Percentiles rank a stretch among this genome's conserved stretches.
Conservation (phyloP, 2,113 vertebrate species). For the Saccopteryx bilineata region DNA sequence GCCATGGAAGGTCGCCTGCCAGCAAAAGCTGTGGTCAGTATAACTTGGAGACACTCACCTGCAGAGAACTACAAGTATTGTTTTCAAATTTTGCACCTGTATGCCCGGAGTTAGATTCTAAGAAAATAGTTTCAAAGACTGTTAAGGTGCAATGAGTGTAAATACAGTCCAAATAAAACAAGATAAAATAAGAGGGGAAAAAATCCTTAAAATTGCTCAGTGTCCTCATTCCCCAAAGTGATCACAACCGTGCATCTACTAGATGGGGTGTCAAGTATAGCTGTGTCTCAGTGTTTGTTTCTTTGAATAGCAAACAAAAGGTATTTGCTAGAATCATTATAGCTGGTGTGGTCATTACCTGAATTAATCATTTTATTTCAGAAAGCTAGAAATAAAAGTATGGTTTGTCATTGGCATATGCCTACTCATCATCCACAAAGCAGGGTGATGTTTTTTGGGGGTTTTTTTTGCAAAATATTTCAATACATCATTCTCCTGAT, state of each 20-base stretch:
- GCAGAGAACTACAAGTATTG: background rate
- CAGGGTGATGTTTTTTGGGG: background rate
- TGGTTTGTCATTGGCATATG: background rate
- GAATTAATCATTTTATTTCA: conserved; percentile 17
- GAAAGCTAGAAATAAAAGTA: background rate
- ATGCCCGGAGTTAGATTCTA: background rate
- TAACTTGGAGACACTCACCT: background rate
- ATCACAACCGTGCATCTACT: background rate
- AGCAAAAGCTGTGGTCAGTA: background rate
- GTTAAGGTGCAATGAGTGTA: background rate
- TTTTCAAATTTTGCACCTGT: background rate
- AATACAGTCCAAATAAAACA: background rate
- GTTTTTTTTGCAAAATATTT: conserved; percentile 5
- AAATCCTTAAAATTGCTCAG: background rate
- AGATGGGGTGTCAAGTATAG: background rate
- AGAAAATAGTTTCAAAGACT: conserved; percentile 5
- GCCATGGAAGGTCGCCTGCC: rapidly evolving
- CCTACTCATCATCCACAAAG: background rate
- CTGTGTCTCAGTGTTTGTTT: background rate
- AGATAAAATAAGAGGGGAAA: background rate
- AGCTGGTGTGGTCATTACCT: background rate
- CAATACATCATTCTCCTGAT: background rate
- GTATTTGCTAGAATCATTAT: conserved; percentile 16
- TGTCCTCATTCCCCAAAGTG: conserved; percentile 43
- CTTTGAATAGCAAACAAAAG: background rate